Base-by-base conservation (phyloP, 1,140 invertebrate genomes). In the Halesus radiatus region DNA sequence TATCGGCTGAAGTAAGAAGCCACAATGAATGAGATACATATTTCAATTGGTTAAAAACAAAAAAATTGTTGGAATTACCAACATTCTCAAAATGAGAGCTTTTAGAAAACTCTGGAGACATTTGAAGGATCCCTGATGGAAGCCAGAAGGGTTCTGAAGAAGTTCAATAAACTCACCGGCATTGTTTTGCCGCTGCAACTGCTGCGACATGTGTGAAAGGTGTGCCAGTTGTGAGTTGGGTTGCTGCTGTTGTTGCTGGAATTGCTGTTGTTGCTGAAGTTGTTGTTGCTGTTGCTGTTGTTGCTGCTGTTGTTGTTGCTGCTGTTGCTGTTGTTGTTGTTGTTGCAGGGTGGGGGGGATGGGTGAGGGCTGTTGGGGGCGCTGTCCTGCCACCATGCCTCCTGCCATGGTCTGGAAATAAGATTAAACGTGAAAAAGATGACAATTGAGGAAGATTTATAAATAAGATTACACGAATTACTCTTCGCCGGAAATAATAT, bases 241-340 rank as follows among this genome's bases (percentile, higher is more conserved):
- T 20, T 68, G 64, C 15, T 70, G 68, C 5, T 70, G 68, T 58
- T 37, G 68, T 13, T 20, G n/a, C 29, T 37, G 32, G 32, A 37
- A 37, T 37, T 16, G 32, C 32, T 77, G 79, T 32, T 81, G 81
- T 37, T 78, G 76, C n/a, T 80, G 58, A 68, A 83, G 84, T 70
- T 84, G 68, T 16, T 81, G 78, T 56, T 82, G 78, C 52, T 83
- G 84, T 23, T 76, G 18, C 76, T 83, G 83, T 52, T 77, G 81
- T 45, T 83, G 82, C 52, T 84, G 84, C 60, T 83, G 82, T 62
- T 83, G 85, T 45, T 76, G 20, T 75, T 82, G 84, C 52, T 84
- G 83, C 52, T 81, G 32, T 76, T 81, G 81, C 13, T 76, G 77
- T 37, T 77, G 81, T 22, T 84, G 82, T 37, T 84, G 84, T 37